Percentiles rank a stretch among this genome's conserved stretches.
phyloP scores from a whole-genome alignment of 2,888 invertebrate genomes.

The Melinaea marsaeus region DNA sequence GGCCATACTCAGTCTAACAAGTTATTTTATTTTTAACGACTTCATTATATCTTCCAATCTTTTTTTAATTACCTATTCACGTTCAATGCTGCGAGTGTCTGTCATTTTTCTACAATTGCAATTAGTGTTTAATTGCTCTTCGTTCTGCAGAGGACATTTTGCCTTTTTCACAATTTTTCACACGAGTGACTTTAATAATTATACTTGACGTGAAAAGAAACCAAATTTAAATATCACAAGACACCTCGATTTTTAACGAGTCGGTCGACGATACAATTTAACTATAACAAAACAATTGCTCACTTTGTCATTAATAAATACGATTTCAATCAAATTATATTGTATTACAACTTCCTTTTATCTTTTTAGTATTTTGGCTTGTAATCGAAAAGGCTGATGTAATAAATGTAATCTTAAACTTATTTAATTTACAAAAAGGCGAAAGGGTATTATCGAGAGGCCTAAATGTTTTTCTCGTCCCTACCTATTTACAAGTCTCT shows the following conservation, averaged over 20 bases:
- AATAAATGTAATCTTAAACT: slow-evolving; percentile 32
- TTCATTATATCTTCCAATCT: neutral
- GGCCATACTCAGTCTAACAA: too few relatives aligned
- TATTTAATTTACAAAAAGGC: slow-evolving; percentile 69
- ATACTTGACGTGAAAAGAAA: neutral
- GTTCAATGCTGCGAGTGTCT: too few relatives aligned
- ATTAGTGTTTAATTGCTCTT: slow-evolving; percentile 5
- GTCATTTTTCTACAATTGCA: neutral
- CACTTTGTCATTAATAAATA: too few relatives aligned
- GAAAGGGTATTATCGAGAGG: slow-evolving; percentile 57
- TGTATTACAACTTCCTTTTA: too few relatives aligned
- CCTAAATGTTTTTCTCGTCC: slow-evolving; percentile 61
- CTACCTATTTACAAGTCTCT: slow-evolving; percentile 67
- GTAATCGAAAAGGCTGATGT: slow-evolving; percentile 13
- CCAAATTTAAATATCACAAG: neutral
- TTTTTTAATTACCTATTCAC: neutral
- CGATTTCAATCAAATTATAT: too few relatives aligned
- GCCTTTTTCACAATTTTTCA: slow-evolving; percentile 7
- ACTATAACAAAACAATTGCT: too few relatives aligned
- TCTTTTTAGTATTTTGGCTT: neutral
- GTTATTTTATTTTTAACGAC: neutral
- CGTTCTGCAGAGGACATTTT: neutral
- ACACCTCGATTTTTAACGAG: neutral
- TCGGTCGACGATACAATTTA: too few relatives aligned
- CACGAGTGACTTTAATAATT: slow-evolving; percentile 3